Evolutionary conservation across 2,113 vertebrate genomes (phyloP).

Genomic region (Hepsetus odoe): DNA sequence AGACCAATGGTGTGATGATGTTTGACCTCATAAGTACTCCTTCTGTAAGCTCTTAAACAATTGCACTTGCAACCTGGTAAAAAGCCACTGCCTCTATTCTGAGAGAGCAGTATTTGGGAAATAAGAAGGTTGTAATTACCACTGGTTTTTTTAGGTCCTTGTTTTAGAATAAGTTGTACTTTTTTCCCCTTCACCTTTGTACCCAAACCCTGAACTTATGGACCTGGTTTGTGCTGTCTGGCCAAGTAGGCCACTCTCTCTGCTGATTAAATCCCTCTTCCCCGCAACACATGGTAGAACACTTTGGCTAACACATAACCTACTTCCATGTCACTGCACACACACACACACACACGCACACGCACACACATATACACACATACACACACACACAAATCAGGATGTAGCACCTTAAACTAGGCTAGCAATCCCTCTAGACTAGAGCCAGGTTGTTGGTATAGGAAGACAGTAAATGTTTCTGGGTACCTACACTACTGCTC

Average conservation of each 20-base stretch:
- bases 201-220: constrained; percentile 13
- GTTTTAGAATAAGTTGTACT: no score
- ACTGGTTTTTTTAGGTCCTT: no score
- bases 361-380: constrained; percentile 34
- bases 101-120: constrained; percentile 21
- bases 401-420: constrained; percentile 16
- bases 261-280: neutral
- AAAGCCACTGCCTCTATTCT: constrained; percentile 14
- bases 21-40: constrained; percentile 29
- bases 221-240: neutral
- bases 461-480: neutral
- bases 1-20: constrained; percentile 9
- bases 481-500: neutral
- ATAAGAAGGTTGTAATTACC: no score
- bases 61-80: constrained; percentile 9
- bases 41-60: constrained; percentile 1
- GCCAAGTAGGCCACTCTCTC: neutral
- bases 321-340: constrained; percentile 26
- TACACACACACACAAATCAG: constrained; percentile 43
- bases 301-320: constrained; percentile 9
- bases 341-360: constrained; percentile 42
- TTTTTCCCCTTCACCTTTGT: neutral
- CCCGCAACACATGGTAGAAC: constrained; percentile 46
- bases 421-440: constrained; percentile 17
- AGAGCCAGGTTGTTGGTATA: constrained; percentile 9